Base-by-base conservation (phyloP, 2,797 vertebrate species). In the Spheniscus humboldti region DNA sequence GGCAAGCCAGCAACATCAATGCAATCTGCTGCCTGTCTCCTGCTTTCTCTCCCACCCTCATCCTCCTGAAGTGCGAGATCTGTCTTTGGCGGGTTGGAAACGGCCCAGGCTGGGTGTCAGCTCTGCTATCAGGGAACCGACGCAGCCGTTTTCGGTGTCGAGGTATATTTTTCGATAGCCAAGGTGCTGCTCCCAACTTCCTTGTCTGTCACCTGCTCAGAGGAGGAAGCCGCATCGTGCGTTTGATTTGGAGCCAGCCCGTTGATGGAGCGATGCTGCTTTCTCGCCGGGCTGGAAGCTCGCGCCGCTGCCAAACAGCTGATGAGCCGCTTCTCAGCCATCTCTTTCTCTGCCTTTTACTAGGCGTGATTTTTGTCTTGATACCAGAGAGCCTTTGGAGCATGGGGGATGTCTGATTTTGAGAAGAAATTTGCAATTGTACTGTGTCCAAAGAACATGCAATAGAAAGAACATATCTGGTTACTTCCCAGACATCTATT, bases 61-160 rank as follows among this genome's bases (percentile, higher is more conserved):
- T 55, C 35, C n/a, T 1, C 4, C 3, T 27, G 18, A 55, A 30
- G 19, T 47, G 27, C 23, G 18, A 55, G 16, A 35, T 45, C 31
- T 41, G 18, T 18, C 33, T 79, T 66, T 23, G 18, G 9, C 3
- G 5, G 30, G 47, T 39, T 72, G 81, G 63, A 83, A 79, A 25
- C 0, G 0, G 37, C 63, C 47, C 57, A 28, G 52, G 30, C 9
- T 86, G 77, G 59, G 43, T 68, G 73, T 66, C 4, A 6, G 22
- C 63, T 67, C 47, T 0, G 0, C 20, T 48, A 18, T 55, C 83
- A 55, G 80, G 18, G 47, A 47, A 11, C 18, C 5, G 37, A 9
- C 2, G 2, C 15, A 28, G 66, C 15, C 0, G 0, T 11, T 72
- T 91, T 72, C 1, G 10, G n/a, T 18, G 17, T 47, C 2, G 1